Base-by-base conservation (phyloP, 2,888 invertebrate species). In the Drosophila mulleri region DNA sequence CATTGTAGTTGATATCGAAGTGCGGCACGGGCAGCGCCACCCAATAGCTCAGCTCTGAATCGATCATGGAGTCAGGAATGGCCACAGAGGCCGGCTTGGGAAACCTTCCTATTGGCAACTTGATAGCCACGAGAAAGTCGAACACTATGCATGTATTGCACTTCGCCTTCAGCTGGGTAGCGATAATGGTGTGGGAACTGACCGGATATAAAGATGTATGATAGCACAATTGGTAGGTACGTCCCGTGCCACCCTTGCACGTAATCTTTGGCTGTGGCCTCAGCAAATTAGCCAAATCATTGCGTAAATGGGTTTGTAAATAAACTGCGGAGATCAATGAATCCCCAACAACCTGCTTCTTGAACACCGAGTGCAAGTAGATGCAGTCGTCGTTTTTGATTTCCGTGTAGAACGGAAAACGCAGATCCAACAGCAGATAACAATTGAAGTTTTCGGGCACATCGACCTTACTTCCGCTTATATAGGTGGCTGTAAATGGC, bases 181-280 rank as follows among this genome's bases (percentile, higher is more conserved):
- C 72, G 16, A 65, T 20, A 14, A 72, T 72, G 5, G 50, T 60
- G 18, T 72, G 72, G 2, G 58, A 18, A 14, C 72, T 70, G 42
- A 72, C 45, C 3, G 70, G 72, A 64, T 70, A 65, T 0, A n/a
- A 6, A 3, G 56, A 41, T 5, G 70, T 65, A 16, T 72, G 72
- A 29, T 70, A 72, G 23, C 72, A 70, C 16, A 72, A 8, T 8
- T 57, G 37, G 23, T 72, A 72, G n/a, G 20, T 70, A 35, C 50
- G 53, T 12, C 45, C 57, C 1, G 54, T 14, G 18, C 47, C 14
- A 7, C 26, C 37, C 11, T 26, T 18, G 42, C 64, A 65, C 1
- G 26, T 52, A 1, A 70, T n/a, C 12, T 12, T 39, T 20, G 72
- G 65, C 32, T n/a, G 12, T 1, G 20, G 0, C 7, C n/a, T n/a